Evolutionary conservation across 2,888 invertebrate genomes (phyloP), one percentile per base, ranked within the genome.

Genomic region (Hydroisotoma schaefferi): DNA sequence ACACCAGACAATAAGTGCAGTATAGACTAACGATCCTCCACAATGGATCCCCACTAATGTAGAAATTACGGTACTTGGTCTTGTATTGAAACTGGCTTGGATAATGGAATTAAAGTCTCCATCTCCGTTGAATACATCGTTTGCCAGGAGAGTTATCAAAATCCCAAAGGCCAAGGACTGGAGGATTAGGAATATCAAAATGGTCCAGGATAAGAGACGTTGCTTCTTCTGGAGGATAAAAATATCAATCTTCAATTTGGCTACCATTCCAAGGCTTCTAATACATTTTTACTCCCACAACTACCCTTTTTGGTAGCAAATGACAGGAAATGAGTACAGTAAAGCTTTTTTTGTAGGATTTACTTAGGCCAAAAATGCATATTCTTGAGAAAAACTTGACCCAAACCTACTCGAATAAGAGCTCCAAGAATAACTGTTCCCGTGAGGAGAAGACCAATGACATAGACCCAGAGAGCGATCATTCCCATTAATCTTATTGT

Each of bases 101-200:
- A 49, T 29, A 28, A 49, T 28, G 27, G 49, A 29, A 8, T 54
- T 27, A 54, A 46, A 48, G n/a, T n/a, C n/a, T 61, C 61, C 25
- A 46, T 47, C 28, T 23, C 57, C 40, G 23, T 57, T 52, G 49
- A 61, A 61, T 1, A 57, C 53, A 37, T 57, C 54, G 28, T 46
- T 57, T n/a, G 57, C 57, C 28, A 61, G 43, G 57, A 61, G 57
- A 3, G 57, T 57, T 23, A 61, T 57, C 12, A 54, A 29, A 5
- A 61, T 54, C 5, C 54, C 38, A 48, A 61, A 61, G 25, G 61
- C 61, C 44, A 57, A 48, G 26, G 61, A 57, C 28, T 61, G 61
- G 43, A 61, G 22, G 46, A 53, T 28, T 2, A 57, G 57, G 28
- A 61, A 61, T 3, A 61, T 23, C 1, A 61, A 26, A 8, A 61